Evolutionary conservation across 2,888 invertebrate genomes (phyloP).

Genomic region (Drosophila robusta): DNA sequence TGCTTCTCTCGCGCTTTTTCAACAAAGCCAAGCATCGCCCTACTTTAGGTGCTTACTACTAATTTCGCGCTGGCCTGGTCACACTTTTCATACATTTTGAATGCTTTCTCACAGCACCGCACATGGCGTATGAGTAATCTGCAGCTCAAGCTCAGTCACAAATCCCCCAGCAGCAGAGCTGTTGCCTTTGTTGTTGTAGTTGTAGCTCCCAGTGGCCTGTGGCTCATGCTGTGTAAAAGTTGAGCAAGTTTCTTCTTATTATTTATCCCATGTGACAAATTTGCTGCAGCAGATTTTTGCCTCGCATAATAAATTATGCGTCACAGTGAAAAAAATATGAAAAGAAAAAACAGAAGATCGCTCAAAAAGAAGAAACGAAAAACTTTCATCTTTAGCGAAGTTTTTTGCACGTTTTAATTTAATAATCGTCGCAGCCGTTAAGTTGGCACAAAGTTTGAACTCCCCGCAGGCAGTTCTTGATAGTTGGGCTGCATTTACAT

Average conservation of each 20-base stretch:
- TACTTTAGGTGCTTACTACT: constrained; percentile 41
- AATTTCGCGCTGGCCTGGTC: constrained; percentile 69
- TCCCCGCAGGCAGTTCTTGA: constrained; percentile 15
- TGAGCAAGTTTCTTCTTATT: constrained; percentile 64
- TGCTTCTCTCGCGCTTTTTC: constrained; percentile 7
- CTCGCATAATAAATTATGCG: constrained; percentile 68
- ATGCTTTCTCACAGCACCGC: constrained; percentile 26
- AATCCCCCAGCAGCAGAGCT: constrained; percentile 48
- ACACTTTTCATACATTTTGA: constrained; percentile 31
- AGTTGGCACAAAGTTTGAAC: constrained; percentile 54
- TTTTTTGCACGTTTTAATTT: constrained; percentile 79
- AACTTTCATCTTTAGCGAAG: constrained; percentile 45
- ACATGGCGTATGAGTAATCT: constrained; percentile 71
- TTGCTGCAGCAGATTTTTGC: constrained; percentile 72
- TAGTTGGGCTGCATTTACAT: constrained; percentile 52
- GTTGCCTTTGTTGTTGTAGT: constrained; percentile 7
- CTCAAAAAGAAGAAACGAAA: constrained; percentile 25
- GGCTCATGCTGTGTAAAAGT: constrained; percentile 56
- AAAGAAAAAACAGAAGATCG: constrained; percentile 14
- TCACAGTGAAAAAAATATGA: constrained; percentile 27
- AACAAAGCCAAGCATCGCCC: constrained; percentile 3
- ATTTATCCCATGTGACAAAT: constrained; percentile 83
- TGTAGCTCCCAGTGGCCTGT: constrained; percentile 12
- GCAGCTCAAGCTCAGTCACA: constrained; percentile 35
- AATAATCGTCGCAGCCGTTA: constrained; percentile 73